A percentile compares a stretch with the other conserved stretches of the same genome.
phyloP scores from a whole-genome alignment of 2,797 vertebrate genomes.

The Knipowitschia caucasica region DNA sequence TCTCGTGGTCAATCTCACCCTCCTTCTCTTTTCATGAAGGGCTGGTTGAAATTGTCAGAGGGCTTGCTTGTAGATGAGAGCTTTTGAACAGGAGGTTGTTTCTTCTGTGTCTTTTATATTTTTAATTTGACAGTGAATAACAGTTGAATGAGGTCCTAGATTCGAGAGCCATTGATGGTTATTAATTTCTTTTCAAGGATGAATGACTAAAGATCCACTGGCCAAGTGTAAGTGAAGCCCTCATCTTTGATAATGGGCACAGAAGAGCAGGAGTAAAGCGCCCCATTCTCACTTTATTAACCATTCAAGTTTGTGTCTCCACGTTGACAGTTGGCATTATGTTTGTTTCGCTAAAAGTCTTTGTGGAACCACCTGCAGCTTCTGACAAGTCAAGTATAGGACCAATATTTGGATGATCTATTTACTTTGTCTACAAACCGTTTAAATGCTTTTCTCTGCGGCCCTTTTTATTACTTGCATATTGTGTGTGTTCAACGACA shows the following conservation, averaged over 20 bases:
- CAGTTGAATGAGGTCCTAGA: slow-evolving; percentile 46
- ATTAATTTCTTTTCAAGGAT: slow-evolving; percentile 52
- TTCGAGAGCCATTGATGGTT: slow-evolving; percentile 58
- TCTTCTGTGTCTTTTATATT: slow-evolving; percentile 34
- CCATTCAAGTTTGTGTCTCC: neutral
- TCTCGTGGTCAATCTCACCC: slow-evolving; percentile 77
- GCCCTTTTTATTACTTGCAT: no score
- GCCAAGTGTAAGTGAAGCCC: slow-evolving; percentile 48
- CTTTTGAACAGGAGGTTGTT: slow-evolving; percentile 64
- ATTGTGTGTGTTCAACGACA: neutral
- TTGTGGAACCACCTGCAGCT: neutral
- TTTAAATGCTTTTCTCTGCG: no score
- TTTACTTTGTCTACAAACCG: neutral
- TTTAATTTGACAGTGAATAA: slow-evolving; percentile 47
- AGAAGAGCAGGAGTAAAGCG: slow-evolving; percentile 37
- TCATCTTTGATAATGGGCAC: slow-evolving; percentile 52
- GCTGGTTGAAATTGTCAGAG: slow-evolving; percentile 64
- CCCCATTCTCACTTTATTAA: neutral
- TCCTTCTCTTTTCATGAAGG: slow-evolving; percentile 69
- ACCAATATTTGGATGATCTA: neutral
- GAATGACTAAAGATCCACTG: slow-evolving; percentile 34
- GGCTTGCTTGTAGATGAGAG: slow-evolving; percentile 60
- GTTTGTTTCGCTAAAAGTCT: neutral
- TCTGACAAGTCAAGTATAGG: neutral
- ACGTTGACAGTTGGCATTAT: neutral